Evolutionary conservation across 2,797 vertebrate genomes (phyloP).

Genomic region (Myiotriccus ornatus): DNA sequence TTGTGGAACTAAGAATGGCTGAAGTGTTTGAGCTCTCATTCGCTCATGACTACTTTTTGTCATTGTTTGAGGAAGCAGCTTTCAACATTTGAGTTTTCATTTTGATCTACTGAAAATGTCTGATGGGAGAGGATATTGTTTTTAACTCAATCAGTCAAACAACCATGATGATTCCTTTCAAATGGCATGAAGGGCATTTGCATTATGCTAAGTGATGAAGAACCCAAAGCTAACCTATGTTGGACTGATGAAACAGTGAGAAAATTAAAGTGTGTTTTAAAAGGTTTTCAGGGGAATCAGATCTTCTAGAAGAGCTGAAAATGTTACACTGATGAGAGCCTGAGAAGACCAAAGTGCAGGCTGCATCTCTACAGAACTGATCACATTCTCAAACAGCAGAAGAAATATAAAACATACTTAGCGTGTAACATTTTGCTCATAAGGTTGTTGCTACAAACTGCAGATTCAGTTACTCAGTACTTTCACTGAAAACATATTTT

Average conservation of each 20-base stretch:
- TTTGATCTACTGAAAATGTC: constrained; percentile 40
- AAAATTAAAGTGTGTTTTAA: constrained; percentile 5
- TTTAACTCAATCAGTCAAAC: background rate
- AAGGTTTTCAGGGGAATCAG: constrained; percentile 8
- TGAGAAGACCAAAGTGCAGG: background rate
- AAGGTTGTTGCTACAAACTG: background rate
- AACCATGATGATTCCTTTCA: background rate
- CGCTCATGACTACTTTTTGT: background rate
- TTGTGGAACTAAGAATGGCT: constrained; percentile 76
- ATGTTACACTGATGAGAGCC: background rate
- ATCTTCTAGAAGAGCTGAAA: background rate
- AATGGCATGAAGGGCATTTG: background rate
- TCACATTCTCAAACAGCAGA: background rate
- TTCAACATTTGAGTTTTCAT: constrained; percentile 54
- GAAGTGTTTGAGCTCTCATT: constrained; percentile 31
- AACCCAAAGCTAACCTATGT: background rate
- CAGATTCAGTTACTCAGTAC: background rate
- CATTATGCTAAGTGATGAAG: background rate
- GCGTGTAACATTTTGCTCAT: background rate
- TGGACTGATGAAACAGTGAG: background rate
- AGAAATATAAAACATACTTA: background rate
- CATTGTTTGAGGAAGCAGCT: constrained; percentile 72
- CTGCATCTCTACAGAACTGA: background rate
- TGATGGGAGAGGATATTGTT: background rate
- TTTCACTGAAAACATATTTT: constrained; percentile 22